Percentiles rank a stretch among this genome's conserved stretches.
phyloP scores from a whole-genome alignment of 2,888 invertebrate genomes.

The Aethes cnicana region DNA sequence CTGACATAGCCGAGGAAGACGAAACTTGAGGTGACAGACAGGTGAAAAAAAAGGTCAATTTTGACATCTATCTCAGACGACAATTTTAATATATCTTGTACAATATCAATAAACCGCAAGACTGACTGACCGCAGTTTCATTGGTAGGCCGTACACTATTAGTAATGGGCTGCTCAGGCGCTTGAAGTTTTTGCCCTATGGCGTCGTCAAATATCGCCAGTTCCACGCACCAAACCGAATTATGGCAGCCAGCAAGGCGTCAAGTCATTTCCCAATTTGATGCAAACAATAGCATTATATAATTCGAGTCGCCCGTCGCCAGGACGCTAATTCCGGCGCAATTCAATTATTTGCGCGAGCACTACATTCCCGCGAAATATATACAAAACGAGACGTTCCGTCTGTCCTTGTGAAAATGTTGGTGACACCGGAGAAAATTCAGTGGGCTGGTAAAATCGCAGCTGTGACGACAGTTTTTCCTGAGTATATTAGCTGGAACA shows the following conservation, averaged over 20 bases:
- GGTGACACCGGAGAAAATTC: not conserved
- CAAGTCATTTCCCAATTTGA: not conserved
- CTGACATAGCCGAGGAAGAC: too few species aligned
- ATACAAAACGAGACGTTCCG: slow-evolving; percentile 32
- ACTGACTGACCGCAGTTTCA: too few species aligned
- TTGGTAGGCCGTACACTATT: too few species aligned
- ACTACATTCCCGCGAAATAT: slow-evolving; percentile 31
- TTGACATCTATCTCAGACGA: too few species aligned
- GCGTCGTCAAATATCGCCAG: not conserved
- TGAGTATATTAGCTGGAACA: too few species aligned
- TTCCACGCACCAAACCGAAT: not conserved
- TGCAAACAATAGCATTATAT: slow-evolving; percentile 7
- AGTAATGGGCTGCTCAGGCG: too few species aligned
- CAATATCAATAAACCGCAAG: too few species aligned
- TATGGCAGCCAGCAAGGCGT: not conserved
- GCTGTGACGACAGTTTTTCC: too few species aligned
- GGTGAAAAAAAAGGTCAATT: too few species aligned
- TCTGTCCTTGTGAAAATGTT: slow-evolving; percentile 14
- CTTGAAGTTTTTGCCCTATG: too few species aligned
- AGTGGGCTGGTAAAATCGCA: not conserved
- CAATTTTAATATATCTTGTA: too few species aligned
- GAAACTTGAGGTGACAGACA: too few species aligned
- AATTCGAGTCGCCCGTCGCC: slow-evolving; percentile 4
- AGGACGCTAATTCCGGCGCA: slow-evolving; percentile 12
- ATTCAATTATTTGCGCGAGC: slow-evolving; percentile 33